Evolutionary conservation across 2,888 invertebrate species (phyloP), one percentile per base, ranked within the genome.

Genomic region (Cecidostiba fungosa): DNA sequence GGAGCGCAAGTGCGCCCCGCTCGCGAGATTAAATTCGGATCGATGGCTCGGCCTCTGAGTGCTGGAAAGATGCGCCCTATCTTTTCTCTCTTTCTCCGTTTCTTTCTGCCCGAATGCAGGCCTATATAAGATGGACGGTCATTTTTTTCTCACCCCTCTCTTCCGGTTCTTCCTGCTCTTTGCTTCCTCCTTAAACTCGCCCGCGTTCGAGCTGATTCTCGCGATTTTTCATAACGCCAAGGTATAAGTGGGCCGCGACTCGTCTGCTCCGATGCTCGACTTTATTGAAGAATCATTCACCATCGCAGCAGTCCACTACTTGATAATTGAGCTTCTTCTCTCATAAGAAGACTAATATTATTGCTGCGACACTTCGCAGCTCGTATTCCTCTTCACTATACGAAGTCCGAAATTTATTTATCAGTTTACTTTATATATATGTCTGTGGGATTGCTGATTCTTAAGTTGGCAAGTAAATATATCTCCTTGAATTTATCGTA

Each of bases 1-100:
- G 72, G 59, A 23, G 66, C 32, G 62, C n/a, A n/a, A 26, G 5
- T 12, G 79, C 23, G 32, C 76, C 36, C 39, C 36, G 6, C 26
- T 59, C 54, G 2, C 70, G 70, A 79, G 79, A 82, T 85, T 74
- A 86, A 80, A 80, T 86, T 83, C 39, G 59, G 77, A 84, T 86
- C 80, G 80, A 85, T 82, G 82, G 32, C 19, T 32, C 43, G 39
- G 69, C 29, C 23, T 12, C n/a, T 1, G 8, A 3, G 26, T 32
- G 19, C 16, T 16, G 39, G 50, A 26, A 23, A 19, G 47, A 66
- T 16, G 43, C 36, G 36, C 2, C 0, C 12, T 19, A 39, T 77
- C 23, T 77, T 26, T n/a, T 8, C 62, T 62, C 39, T 66, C 29
- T n/a, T 66, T 23, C 43, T 32, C 43, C 16, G 2, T 32, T 62